These are phyloP conservation scores for Pelodytes ibericus DNA, from an alignment of 2,797 vertebrate genomes.

Conservation along the genomic window DNA sequence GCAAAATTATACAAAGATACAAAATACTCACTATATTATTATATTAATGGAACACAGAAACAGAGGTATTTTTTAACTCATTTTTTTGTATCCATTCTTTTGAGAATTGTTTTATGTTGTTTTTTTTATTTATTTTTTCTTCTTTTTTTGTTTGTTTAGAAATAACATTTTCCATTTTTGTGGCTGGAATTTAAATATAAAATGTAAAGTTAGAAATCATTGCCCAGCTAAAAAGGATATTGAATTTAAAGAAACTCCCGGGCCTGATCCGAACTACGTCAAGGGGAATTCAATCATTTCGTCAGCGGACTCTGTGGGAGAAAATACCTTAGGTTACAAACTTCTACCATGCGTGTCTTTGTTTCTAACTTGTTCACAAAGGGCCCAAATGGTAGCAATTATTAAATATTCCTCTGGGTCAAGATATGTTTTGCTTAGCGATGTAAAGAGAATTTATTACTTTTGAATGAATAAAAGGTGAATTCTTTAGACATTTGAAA, in stretches of 20 bases:
- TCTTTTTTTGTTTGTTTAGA: no score
- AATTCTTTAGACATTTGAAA: conserved; percentile 34
- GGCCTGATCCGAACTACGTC: not conserved
- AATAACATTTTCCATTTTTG: not conserved
- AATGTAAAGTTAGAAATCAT: not conserved
- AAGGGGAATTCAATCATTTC: conserved; percentile 17
- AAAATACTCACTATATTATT: no score
- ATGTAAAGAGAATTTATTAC: conserved; percentile 38
- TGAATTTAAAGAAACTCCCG: not conserved
- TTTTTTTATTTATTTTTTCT: no score
- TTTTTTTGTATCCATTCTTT: no score
- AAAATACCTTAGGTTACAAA: conserved; percentile 14
- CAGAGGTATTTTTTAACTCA: no score
- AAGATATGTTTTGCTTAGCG: conserved; percentile 37
- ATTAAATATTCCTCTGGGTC: conserved; percentile 38
- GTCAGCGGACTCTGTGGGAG: conserved; percentile 6
- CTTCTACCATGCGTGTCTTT: conserved; percentile 12
- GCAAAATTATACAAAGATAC: no score
- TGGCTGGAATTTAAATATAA: not conserved
- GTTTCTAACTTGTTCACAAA: conserved; percentile 9
- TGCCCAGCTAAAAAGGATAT: conserved; percentile 1
- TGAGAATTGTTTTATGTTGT: no score
- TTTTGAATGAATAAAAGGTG: conserved; percentile 40
- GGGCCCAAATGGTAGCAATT: conserved; percentile 46
- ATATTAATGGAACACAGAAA: no score